phyloP scores from a whole-genome alignment of 2,888 invertebrate genomes.

The Ornithoptera priamus region DNA sequence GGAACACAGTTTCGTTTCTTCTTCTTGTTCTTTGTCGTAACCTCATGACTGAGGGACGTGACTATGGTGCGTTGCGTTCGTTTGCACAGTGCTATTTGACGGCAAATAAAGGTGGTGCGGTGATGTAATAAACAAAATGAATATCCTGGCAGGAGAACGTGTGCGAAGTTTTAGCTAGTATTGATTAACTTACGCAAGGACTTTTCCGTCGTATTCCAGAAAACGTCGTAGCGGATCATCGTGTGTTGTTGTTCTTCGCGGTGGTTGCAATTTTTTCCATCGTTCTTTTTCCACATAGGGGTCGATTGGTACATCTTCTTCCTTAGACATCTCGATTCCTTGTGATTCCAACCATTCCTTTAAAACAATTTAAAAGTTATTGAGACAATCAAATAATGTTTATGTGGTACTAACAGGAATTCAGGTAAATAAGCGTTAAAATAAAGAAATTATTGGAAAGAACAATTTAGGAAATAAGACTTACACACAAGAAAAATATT shows the following conservation, averaged over 20 bases:
- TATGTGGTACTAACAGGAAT: no score
- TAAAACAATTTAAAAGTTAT: conserved; percentile 26
- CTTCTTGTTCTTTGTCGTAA: no score
- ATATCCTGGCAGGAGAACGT: background rate
- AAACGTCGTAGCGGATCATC: conserved; percentile 81
- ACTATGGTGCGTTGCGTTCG: no score
- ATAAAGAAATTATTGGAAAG: no score
- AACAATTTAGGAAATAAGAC: no score
- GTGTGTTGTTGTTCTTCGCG: conserved; percentile 42
- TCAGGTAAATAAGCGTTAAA: no score
- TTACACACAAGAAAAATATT: no score
- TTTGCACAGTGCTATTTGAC: no score
- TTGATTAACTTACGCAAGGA: conserved; percentile 82
- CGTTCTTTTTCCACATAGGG: conserved; percentile 80
- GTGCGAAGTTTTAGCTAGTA: background rate
- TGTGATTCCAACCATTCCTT: conserved; percentile 91
- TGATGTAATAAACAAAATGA: no score
- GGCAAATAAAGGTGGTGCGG: no score
- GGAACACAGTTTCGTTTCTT: no score
- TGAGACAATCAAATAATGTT: background rate
- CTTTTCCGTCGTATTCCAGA: conserved; percentile 88
- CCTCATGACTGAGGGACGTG: no score
- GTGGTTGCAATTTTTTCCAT: conserved; percentile 61
- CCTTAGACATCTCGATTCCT: conserved; percentile 86
- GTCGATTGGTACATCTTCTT: conserved; percentile 86